phyloP scores from a whole-genome alignment of 2,888 invertebrate genomes.

The Drepanosiphum platanoidis region DNA sequence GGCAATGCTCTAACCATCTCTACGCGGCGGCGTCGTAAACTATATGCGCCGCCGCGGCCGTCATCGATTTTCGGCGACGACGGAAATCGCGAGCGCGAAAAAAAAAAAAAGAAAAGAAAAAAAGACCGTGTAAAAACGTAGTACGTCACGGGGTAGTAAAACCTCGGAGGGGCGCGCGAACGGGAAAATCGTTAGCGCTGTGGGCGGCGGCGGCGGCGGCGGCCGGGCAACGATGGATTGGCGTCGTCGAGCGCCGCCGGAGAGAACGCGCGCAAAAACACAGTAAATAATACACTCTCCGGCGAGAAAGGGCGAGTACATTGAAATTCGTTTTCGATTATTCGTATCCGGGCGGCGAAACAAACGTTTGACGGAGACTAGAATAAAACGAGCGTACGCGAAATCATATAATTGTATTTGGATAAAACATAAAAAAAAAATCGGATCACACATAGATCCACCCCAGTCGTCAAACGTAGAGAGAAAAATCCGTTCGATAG shows the following conservation, averaged over 20 bases:
- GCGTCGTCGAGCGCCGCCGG: not conserved
- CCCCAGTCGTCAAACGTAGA: too few species aligned
- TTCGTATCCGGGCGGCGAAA: too few species aligned
- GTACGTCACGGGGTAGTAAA: not conserved
- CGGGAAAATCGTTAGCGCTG: slow-evolving; percentile 4
- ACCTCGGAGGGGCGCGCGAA: not conserved
- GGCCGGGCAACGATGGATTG: not conserved
- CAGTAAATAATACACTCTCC: not conserved
- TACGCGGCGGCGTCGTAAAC: not conserved
- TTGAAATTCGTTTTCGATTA: too few species aligned
- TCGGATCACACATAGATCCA: too few species aligned
- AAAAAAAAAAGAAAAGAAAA: not conserved
- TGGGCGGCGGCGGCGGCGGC: not conserved
- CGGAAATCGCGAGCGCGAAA: not conserved
- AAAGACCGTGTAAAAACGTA: not conserved
- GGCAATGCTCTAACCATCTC: too few species aligned
- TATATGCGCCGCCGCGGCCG: not conserved
- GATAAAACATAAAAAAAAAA: too few species aligned
- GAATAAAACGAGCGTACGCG: too few species aligned
- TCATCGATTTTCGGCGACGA: slow-evolving; percentile 13
- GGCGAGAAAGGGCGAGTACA: too few species aligned
- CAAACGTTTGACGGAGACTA: too few species aligned
- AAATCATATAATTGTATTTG: too few species aligned
- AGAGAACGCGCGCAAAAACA: not conserved
- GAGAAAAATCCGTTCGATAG: too few species aligned